phyloP scores from a whole-genome alignment of 2,113 vertebrate species.

The Xiphorhynchus elegans region DNA sequence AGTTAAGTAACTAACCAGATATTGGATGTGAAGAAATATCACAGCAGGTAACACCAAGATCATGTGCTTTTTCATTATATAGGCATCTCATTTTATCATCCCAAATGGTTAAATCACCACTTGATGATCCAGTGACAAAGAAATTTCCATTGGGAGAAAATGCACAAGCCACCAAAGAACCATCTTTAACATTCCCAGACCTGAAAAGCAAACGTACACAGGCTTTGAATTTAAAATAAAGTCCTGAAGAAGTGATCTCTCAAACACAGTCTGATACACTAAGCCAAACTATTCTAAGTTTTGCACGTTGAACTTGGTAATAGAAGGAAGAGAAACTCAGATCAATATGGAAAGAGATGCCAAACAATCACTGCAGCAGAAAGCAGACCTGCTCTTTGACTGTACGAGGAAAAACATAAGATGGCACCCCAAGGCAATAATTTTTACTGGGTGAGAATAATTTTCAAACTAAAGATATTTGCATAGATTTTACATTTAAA shows the following conservation, averaged over 20 bases:
- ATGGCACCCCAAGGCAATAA: neutral
- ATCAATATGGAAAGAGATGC: neutral
- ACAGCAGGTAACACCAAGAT: conserved; percentile 91
- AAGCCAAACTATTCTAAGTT: neutral
- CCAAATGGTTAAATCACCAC: conserved; percentile 88
- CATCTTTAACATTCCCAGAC: conserved; percentile 83
- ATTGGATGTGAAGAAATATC: conserved; percentile 78
- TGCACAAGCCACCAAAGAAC: conserved; percentile 88
- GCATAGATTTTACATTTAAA: neutral
- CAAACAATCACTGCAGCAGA: neutral
- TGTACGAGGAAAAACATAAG: neutral
- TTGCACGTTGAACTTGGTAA: neutral
- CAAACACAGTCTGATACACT: neutral
- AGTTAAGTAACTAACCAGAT: conserved; percentile 74
- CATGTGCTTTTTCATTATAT: conserved; percentile 88
- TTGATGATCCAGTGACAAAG: conserved; percentile 90
- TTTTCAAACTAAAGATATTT: neutral
- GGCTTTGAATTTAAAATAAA: neutral
- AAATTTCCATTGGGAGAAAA: conserved; percentile 83
- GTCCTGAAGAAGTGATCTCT: neutral
- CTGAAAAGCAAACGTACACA: conserved; percentile 70
- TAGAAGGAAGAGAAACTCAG: neutral
- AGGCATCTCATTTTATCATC: conserved; percentile 81
- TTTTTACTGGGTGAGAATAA: neutral
- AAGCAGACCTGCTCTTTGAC: neutral